Evolutionary conservation across 2,113 vertebrate species (phyloP).

Genomic region (Microcebus murinus): DNA sequence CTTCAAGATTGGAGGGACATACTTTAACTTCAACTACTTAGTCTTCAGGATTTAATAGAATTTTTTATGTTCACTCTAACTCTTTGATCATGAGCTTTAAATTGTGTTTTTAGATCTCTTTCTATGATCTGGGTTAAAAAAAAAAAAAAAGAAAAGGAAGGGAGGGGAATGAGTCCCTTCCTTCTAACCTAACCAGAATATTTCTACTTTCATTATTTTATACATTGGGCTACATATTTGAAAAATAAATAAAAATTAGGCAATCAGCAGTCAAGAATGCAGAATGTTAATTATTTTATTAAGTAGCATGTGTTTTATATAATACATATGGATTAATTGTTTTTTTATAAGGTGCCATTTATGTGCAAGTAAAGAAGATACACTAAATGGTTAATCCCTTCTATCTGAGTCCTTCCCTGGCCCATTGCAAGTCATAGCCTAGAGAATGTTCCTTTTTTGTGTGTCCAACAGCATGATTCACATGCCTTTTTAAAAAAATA

Average conservation of each 20-base stretch:
- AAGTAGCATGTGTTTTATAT: neutral
- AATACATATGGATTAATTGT: neutral
- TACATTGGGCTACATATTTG: neutral
- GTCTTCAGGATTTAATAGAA: neutral
- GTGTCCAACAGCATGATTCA: neutral
- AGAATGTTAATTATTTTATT: neutral
- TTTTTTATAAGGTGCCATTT: neutral
- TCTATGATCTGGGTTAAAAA: neutral
- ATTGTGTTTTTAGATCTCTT: neutral
- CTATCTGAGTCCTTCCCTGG: neutral
- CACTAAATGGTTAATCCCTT: neutral
- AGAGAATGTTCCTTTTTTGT: neutral
- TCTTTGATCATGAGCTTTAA: slow-evolving; percentile 7
- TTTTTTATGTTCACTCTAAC: neutral
- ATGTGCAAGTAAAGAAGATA: neutral
- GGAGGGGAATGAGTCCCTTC: neutral
- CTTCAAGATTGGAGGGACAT: neutral
- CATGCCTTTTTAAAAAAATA: neutral
- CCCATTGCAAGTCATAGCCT: neutral
- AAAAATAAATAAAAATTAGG: neutral
- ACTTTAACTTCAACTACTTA: neutral
- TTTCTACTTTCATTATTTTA: neutral
- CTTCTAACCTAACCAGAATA: neutral
- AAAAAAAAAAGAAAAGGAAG: neutral
- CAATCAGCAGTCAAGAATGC: neutral